These are phyloP conservation scores for Pomatorhinus ruficollis DNA, from an alignment of 2,113 vertebrate genomes.

Conservation along the genomic window DNA sequence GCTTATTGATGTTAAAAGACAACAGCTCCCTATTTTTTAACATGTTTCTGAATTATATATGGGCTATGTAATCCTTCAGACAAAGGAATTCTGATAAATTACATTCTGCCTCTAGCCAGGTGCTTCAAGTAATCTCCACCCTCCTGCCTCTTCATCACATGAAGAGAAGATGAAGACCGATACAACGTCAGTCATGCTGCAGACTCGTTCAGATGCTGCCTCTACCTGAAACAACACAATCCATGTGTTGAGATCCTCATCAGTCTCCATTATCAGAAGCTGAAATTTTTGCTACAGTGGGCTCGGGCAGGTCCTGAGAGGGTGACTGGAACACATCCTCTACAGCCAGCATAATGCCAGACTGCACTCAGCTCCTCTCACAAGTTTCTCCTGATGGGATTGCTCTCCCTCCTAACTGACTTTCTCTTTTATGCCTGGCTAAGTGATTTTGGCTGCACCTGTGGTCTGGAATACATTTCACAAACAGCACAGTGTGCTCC, in stretches of 20 bases:
- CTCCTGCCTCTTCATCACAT: not conserved
- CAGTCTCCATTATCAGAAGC: not conserved
- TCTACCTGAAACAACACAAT: not conserved
- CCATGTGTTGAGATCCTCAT: not conserved
- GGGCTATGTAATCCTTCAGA: not conserved
- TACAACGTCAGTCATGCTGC: not conserved
- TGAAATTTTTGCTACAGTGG: not conserved
- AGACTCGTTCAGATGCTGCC: not conserved
- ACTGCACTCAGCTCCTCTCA: not conserved
- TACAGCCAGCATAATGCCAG: not conserved
- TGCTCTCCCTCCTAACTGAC: not conserved
- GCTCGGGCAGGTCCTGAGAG: not conserved
- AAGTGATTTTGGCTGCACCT: not conserved
- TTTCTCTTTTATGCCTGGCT: not conserved
- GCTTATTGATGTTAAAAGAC: not conserved
- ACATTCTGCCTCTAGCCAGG: not conserved
- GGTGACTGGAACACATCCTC: not conserved
- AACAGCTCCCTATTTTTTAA: not conserved
- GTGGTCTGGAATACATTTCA: not conserved
- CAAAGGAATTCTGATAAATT: constrained; percentile 15
- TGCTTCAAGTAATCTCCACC: not conserved
- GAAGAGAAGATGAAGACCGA: constrained; percentile 5
- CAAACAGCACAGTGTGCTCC: not conserved
- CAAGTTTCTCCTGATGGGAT: not conserved
- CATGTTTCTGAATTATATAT: not conserved